phyloP scores from a whole-genome alignment of 2,888 invertebrate genomes.

The Amitus sp. region DNA sequence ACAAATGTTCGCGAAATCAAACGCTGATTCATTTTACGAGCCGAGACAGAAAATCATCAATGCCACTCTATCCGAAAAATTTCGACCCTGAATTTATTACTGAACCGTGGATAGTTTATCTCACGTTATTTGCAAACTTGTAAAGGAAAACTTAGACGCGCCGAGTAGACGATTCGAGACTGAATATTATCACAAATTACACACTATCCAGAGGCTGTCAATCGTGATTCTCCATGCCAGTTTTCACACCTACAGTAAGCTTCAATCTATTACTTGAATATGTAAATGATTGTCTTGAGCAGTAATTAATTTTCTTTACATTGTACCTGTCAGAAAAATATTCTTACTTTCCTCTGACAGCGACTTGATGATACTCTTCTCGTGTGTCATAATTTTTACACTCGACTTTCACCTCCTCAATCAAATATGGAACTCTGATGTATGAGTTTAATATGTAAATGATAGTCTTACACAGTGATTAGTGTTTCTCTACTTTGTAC shows the following conservation, averaged over 20 bases:
- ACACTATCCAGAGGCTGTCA: constrained; percentile 29
- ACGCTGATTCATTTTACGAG: constrained; percentile 32
- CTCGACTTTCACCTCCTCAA: too few species aligned
- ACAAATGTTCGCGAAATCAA: constrained; percentile 30
- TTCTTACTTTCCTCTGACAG: constrained; percentile 22
- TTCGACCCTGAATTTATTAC: too few species aligned
- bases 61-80: too few species aligned
- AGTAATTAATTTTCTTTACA: constrained; percentile 24
- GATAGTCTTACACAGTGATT: too few species aligned
- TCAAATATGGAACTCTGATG: too few species aligned
- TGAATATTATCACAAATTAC: constrained; percentile 18
- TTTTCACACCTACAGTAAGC: constrained; percentile 32
- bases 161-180: not conserved
- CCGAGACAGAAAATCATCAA: constrained; percentile 27
- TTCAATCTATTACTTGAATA: constrained; percentile 29
- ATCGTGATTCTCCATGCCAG: constrained; percentile 22
- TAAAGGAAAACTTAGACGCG: too few species aligned
- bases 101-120: too few species aligned
- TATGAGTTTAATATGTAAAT: too few species aligned
- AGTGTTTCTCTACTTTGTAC: too few species aligned
- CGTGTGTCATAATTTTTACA: constrained; percentile 16
- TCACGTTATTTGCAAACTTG: too few species aligned
- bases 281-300: constrained; percentile 26
- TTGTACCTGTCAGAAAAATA: constrained; percentile 3
- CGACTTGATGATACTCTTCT: constrained; percentile 32